Percentiles rank a stretch among this genome's conserved stretches.
These are phyloP conservation scores for Drosophila colorata DNA, from an alignment of 2,888 invertebrate genomes.

Conservation along the genomic window DNA sequence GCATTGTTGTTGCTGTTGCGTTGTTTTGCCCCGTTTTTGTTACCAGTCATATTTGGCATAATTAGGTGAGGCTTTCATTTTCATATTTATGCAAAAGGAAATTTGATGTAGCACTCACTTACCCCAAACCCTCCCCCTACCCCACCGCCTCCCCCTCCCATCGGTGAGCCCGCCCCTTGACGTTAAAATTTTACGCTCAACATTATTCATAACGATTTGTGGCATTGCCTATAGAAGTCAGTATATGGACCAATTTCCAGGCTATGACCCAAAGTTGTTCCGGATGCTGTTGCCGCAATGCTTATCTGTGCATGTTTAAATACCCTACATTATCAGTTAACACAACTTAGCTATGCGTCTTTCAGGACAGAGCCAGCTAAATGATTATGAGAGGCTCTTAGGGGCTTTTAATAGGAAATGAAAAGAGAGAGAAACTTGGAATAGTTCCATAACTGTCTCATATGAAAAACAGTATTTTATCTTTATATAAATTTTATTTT, in stretches of 20 bases:
- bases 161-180: not conserved
- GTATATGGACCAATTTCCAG: constrained; percentile 14
- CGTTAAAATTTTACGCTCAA: constrained; percentile 35
- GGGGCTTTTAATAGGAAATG: too few relatives aligned
- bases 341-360: not conserved
- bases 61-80: constrained; percentile 50
- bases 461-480: too few relatives aligned
- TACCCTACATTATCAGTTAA: constrained; percentile 10
- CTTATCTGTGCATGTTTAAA: constrained; percentile 27
- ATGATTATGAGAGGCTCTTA: too few relatives aligned
- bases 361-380: too few relatives aligned
- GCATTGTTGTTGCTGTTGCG: constrained; percentile 6
- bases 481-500: not conserved
- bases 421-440: too few relatives aligned
- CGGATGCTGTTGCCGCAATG: constrained; percentile 36
- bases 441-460: too few relatives aligned
- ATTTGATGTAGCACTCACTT: constrained; percentile 44
- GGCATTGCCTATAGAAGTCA: constrained; percentile 40
- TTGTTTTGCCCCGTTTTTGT: constrained; percentile 22
- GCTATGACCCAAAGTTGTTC: constrained; percentile 35
- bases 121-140: too few relatives aligned
- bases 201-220: constrained; percentile 66
- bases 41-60: constrained; percentile 52
- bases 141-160: not conserved
- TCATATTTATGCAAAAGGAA: constrained; percentile 58